Base-by-base conservation (phyloP, 1,140 invertebrate genomes). In the Ridgeia piscesae region DNA sequence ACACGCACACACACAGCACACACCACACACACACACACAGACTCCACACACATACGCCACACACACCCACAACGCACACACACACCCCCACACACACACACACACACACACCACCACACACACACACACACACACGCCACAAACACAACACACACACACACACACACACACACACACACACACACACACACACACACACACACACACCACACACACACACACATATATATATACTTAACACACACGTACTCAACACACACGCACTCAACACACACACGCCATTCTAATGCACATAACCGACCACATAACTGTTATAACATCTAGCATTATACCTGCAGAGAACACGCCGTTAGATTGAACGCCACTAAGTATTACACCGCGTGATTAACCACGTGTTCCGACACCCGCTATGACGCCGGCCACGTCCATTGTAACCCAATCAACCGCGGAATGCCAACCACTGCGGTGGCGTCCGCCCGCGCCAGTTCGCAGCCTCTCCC, bases 91-190 rank as follows among this genome's bases (percentile, higher is more conserved):
- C 42, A 42, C 42, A 42, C 42, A 4, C 42, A 42, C 42, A 42
- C 42, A 42, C 42, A 42, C 42, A 42, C 42, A 42, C 42, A 42
- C 42, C 4, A 6, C 0, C n/a, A 90, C 89, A 33, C n/a, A 27
- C 89, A n/a, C 88, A 35, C 88, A 27, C 89, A 31, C 89, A 90
- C 31, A 90, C 89, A 33, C 89, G 6, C n/a, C n/a, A n/a, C n/a
- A n/a, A n/a, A n/a, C n/a, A n/a, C n/a, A n/a, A n/a, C 89, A 90
- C 89, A 33, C 89, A 90, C 89, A 9, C 89, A 33, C 89, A 90
- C 6, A 33, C 88, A 42, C 88, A 35, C 88, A 42, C 88, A 17
- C 88, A 35, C 92, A 0, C 88, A 21, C 92, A 34, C 89, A 90
- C 17, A 1, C 89, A 90, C 31, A 33, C 11, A 14, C 89, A 90